These are phyloP conservation scores for Spermophilus dauricus DNA, from an alignment of 2,113 vertebrate genomes.

Conservation along the genomic window DNA sequence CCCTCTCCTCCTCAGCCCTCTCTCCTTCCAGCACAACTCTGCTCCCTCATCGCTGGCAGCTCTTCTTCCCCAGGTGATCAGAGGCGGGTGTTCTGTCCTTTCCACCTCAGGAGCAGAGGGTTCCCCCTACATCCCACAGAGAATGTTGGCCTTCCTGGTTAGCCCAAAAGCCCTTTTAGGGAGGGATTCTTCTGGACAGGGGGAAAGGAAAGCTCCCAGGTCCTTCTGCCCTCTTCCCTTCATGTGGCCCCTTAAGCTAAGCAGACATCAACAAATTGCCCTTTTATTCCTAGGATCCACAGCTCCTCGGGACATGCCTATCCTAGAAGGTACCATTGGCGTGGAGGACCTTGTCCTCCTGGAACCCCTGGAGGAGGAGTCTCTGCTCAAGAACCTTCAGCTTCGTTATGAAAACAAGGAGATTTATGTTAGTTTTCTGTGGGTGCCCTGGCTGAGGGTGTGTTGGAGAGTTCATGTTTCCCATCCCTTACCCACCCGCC, in stretches of 20 bases:
- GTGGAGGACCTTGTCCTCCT: constrained; percentile 90
- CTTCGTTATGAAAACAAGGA: constrained; percentile 86
- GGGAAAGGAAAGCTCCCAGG: not conserved
- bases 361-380: constrained; percentile 88
- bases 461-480: not conserved
- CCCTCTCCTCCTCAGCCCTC: not conserved
- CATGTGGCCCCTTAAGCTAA: not conserved
- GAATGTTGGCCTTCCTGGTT: not conserved
- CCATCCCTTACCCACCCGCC: not conserved
- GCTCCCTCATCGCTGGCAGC: not conserved
- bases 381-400: constrained; percentile 88
- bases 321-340: constrained; percentile 82
- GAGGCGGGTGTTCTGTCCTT: not conserved
- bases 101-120: not conserved
- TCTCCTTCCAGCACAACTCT: not conserved
- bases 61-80: not conserved
- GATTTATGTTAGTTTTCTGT: constrained; percentile 87
- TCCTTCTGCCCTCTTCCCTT: not conserved
- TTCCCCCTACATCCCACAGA: not conserved
- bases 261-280: not conserved
- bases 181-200: not conserved
- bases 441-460: not conserved
- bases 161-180: not conserved
- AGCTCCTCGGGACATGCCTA: not conserved
- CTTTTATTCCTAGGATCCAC: not conserved